Evolutionary conservation across 2,888 invertebrate genomes (phyloP), one percentile per base, ranked within the genome.

Genomic region (Dyspetes luteomarginatus): DNA sequence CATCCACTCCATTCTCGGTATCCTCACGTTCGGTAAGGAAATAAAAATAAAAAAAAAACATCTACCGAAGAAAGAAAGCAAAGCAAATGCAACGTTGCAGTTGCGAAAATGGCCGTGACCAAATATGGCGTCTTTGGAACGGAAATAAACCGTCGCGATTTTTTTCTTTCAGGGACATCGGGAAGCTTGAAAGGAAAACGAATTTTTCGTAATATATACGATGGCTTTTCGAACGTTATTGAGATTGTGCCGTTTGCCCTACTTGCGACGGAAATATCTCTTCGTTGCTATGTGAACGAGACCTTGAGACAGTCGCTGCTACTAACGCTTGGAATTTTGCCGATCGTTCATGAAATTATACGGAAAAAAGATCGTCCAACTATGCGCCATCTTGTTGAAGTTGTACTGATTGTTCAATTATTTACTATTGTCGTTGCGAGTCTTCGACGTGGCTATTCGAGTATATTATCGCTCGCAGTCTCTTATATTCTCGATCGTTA

Each of bases 231-330:
- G 55, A 89, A 86, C 73, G 78, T 90, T 2, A 83, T 87, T 26
- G 90, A 91, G 68, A 85, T 91, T 50, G 82, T 90, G 71, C 91
- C 91, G 45, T 86, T 91, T 82, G 89, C 89, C 58, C 87, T 91
- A 77, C 87, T 91, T 73, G 89, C 91, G 2, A 87, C 86, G 5
- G 91, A 91, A 84, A 88, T 91, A 65, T 85, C 90, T 64, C 81
- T 87, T 2, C 87, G 86, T 60, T 89, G 90, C 78, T 83, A 85
- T 9, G 82, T 88, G 43, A 84, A 86, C 45, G 88, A 90, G 52
- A 84, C 85, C 48, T 36, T 90, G 48, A 86, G 90, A 69, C 86
- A 88, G 12, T 72, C 67, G 28, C 62, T 88, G n/a, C 74, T 91
- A 41, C 71, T 91, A 9, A 81, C 86, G 2, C 75, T 91, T 0